phyloP scores from a whole-genome alignment of 2,113 vertebrate genomes.

The Daphoenositta chrysoptera region DNA sequence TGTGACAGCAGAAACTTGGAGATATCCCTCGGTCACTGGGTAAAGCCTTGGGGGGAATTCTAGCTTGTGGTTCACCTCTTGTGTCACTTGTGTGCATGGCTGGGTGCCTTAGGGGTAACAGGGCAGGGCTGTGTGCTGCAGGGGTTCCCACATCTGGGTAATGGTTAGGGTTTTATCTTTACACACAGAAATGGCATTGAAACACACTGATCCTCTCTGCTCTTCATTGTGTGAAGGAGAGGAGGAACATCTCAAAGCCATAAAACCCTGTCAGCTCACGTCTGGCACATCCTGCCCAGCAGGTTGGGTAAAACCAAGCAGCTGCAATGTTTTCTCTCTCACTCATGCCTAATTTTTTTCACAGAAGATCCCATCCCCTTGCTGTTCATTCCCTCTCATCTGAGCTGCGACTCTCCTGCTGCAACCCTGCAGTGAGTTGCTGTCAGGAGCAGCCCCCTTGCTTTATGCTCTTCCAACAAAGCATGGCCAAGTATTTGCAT shows the following conservation, averaged over 20 bases:
- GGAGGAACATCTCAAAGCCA: not conserved
- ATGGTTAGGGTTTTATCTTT: not conserved
- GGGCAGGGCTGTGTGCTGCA: not conserved
- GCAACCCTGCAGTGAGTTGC: not conserved
- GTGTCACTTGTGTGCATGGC: accelerated
- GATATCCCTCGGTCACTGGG: accelerated
- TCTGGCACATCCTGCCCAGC: not conserved
- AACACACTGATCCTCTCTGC: not conserved
- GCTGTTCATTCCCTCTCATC: not conserved
- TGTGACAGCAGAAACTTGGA: not conserved
- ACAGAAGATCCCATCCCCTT: not conserved
- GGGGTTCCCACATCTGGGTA: not conserved
- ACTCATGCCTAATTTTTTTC: not conserved
- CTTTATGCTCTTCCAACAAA: not conserved
- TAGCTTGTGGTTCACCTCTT: not conserved
- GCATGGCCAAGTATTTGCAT: not conserved
- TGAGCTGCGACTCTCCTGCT: not conserved
- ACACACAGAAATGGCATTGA: not conserved
- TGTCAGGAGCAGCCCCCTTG: not conserved
- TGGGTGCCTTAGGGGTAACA: not conserved
- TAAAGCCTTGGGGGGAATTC: not conserved
- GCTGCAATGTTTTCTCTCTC: accelerated
- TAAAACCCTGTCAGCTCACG: not conserved
- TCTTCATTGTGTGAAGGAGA: accelerated
- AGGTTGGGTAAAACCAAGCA: not conserved